Conservation (phyloP, 2,797 vertebrate species). For the Enoplosus armatus region DNA sequence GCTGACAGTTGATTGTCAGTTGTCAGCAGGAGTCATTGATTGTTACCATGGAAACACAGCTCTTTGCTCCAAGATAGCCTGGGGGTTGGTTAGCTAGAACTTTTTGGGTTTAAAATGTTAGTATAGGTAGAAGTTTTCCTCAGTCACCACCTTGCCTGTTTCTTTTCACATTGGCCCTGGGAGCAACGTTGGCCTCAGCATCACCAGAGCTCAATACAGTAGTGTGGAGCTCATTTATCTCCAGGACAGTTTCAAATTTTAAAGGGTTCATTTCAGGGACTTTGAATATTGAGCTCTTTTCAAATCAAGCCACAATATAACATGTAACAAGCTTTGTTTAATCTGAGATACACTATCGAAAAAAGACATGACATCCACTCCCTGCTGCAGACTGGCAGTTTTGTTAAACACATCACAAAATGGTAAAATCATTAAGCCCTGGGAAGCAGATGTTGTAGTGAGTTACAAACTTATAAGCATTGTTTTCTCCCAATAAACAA, state of each 20-base stretch:
- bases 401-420: constrained; percentile 43
- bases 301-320: constrained; percentile 11
- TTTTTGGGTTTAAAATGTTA: constrained; percentile 2
- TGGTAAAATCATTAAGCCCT: constrained; percentile 44
- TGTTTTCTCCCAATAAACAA: constrained; percentile 53
- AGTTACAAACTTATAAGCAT: constrained; percentile 35
- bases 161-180: constrained; percentile 21
- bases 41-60: constrained; percentile 37
- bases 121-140: constrained; percentile 31
- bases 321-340: not conserved
- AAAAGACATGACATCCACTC: constrained; percentile 12
- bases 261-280: constrained; percentile 21
- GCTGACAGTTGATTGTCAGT: constrained; percentile 19
- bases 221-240: constrained; percentile 34
- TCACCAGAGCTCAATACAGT: constrained; percentile 20
- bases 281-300: constrained; percentile 31
- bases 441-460: constrained; percentile 19
- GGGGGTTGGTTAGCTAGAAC: not conserved
- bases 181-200: constrained; percentile 45
- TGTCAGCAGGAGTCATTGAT: constrained; percentile 16
- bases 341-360: constrained; percentile 6
- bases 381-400: constrained; percentile 4
- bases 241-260: constrained; percentile 28
- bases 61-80: not conserved
- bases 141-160: constrained; percentile 24